Percentiles rank a stretch among this genome's conserved stretches.
These are phyloP conservation scores for Macrobrachium nipponense DNA, from an alignment of 1,140 invertebrate genomes.

Conservation along the genomic window DNA sequence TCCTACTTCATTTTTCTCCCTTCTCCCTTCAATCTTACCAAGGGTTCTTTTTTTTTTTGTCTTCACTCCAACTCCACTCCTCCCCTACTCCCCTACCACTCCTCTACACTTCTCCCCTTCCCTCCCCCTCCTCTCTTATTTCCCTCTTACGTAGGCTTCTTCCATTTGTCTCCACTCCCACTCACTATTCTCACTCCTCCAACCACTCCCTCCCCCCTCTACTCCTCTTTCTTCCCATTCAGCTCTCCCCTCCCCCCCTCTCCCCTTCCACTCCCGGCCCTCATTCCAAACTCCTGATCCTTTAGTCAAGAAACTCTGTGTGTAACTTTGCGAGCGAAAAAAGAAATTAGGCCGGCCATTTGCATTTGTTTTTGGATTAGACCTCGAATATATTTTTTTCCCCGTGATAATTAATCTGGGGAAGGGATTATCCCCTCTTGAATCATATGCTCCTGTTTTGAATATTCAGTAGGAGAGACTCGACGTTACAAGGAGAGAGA, in stretches of 20 bases:
- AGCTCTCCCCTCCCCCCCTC: background rate
- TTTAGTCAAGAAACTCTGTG: background rate
- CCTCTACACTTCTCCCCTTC: background rate
- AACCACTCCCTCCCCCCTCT: background rate
- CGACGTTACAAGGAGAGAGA: background rate
- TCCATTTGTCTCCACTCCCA: background rate
- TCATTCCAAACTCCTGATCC: background rate
- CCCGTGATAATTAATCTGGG: conserved; percentile 51
- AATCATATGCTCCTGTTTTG: conserved; percentile 43
- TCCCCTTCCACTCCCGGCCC: background rate
- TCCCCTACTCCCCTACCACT: background rate
- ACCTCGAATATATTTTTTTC: conserved; percentile 33
- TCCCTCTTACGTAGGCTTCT: background rate
- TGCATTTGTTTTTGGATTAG: conserved; percentile 41
- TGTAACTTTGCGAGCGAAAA: background rate
- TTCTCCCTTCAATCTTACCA: no score
- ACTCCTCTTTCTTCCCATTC: background rate
- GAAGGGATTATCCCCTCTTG: conserved; percentile 27
- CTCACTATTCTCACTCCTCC: background rate
- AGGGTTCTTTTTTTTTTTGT: no score
- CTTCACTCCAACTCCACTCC: background rate
- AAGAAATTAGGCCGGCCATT: conserved; percentile 28
- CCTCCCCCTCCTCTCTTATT: background rate
- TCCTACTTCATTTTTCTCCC: background rate
- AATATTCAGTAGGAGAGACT: conserved; percentile 21